These are phyloP conservation scores for Saccopteryx bilineata DNA, from an alignment of 2,113 vertebrate species.

Conservation along the genomic window DNA sequence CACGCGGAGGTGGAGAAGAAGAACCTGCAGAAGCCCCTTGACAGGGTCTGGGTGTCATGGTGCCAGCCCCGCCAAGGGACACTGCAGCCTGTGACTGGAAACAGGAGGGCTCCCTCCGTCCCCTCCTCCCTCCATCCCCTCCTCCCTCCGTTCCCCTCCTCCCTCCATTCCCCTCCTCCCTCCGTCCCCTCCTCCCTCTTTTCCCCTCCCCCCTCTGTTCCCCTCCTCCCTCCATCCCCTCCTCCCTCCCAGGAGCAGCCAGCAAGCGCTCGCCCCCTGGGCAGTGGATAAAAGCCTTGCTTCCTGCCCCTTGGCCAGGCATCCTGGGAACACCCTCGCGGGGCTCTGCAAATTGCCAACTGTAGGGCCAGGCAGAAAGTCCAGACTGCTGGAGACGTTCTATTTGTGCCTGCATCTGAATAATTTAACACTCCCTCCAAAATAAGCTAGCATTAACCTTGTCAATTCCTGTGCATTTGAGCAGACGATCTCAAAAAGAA, in stretches of 20 bases:
- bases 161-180: no score
- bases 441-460: slow-evolving; percentile 80
- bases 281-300: not conserved
- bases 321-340: not conserved
- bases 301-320: not conserved
- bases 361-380: slow-evolving; percentile 39
- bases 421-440: slow-evolving; percentile 83
- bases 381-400: slow-evolving; percentile 72
- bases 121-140: no score
- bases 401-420: slow-evolving; percentile 80
- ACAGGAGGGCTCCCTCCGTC: no score
- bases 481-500: slow-evolving; percentile 53
- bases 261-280: not conserved
- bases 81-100: not conserved
- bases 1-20: rapidly evolving
- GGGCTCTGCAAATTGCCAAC: slow-evolving; percentile 34
- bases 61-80: not conserved
- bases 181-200: not conserved
- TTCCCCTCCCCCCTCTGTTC: no score
- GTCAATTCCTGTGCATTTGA: slow-evolving; percentile 62
- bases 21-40: not conserved
- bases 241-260: not conserved
- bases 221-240: no score
- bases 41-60: not conserved
- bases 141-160: no score